Base-by-base conservation (phyloP, 2,797 vertebrate genomes). In the Chaetodon trifasciatus region DNA sequence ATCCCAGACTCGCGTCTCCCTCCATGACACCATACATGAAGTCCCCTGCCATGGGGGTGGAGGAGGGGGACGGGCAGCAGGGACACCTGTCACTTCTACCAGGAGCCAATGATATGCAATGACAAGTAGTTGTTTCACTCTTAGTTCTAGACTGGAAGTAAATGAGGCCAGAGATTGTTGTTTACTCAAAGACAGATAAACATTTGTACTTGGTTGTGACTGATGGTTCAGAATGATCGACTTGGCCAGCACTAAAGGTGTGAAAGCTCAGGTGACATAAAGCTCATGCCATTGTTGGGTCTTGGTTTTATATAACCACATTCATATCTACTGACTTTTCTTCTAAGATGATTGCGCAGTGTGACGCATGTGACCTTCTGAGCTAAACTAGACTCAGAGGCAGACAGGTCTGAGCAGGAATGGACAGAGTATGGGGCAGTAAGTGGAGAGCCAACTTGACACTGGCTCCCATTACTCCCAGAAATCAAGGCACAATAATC, bases 1-100 rank as follows among this genome's bases (percentile, higher is more conserved):
- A 94, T 94, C 91, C 91, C 86, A 68, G 83, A 75, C 91, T 90
- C 8, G 72, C 76, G 87, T 89, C 88, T 68, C 80, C 83, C 80
- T 89, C 78, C 57, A 52, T 91, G 91, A 90, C 87, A 86, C 86
- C 57, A 70, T 60, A 63, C 87, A 85, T 78, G 16, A 89, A 86
- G 86, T 79, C 74, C 79, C 61, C 69, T 71, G 53, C 58, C 47
- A 70, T 80, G 52, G 32, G 17, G 49, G 17, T 7, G 39, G 55
- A 40, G 74, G 81, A 55, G 56, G 15, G 68, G 46, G 40, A n/a
- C 13, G 5, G 62, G 47, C 42, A 24, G 64, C 32, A 23, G 79
- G 79, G 89, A 83, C 62, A 94, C 92, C 92, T 95, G 94, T 91
- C 91, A 90, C 88, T 81, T 89, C 83, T 47, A 75, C 79, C 70